Evolutionary conservation across 2,888 invertebrate species (phyloP).

Genomic region (Epinotia brunnichana): DNA sequence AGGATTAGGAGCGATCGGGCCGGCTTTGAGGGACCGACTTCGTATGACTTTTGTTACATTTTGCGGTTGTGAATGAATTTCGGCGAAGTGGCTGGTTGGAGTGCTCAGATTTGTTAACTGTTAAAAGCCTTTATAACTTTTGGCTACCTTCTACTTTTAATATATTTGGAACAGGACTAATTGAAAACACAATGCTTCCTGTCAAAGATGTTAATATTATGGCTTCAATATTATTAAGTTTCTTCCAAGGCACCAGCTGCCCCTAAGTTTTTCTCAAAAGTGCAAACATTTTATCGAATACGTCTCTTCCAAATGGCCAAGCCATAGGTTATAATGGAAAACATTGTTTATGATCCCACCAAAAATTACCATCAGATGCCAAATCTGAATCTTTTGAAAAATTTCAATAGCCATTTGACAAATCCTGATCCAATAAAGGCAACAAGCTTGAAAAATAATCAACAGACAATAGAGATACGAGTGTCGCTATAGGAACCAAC

Average conservation of each 20-base stretch:
- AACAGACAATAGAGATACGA: conserved; percentile 43
- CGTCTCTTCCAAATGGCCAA: background rate
- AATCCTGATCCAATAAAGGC: conserved; percentile 39
- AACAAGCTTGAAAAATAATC: conserved; percentile 35
- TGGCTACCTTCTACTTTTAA: conserved; percentile 18
- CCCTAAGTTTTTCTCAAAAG: background rate
- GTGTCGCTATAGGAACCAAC: conserved; percentile 53
- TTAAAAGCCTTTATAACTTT: conserved; percentile 19
- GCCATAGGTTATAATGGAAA: background rate
- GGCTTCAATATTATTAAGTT: no score
- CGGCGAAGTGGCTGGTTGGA: conserved; percentile 33
- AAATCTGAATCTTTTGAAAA: conserved; percentile 15
- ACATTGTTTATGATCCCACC: conserved; percentile 3
- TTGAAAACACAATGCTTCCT: background rate
- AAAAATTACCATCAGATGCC: background rate
- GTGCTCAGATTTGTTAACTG: conserved; percentile 19
- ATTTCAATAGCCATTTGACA: conserved; percentile 26
- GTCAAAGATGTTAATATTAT: background rate
- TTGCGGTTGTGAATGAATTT: conserved; percentile 33
- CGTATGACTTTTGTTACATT: conserved; percentile 42
- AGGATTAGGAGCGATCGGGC: conserved; percentile 59
- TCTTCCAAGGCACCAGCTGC: background rate
- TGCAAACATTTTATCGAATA: background rate
- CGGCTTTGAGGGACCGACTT: conserved; percentile 38
- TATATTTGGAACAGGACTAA: background rate